Evolutionary conservation across 2,113 vertebrate genomes (phyloP).

Genomic region (Glaucidium brasilianum): DNA sequence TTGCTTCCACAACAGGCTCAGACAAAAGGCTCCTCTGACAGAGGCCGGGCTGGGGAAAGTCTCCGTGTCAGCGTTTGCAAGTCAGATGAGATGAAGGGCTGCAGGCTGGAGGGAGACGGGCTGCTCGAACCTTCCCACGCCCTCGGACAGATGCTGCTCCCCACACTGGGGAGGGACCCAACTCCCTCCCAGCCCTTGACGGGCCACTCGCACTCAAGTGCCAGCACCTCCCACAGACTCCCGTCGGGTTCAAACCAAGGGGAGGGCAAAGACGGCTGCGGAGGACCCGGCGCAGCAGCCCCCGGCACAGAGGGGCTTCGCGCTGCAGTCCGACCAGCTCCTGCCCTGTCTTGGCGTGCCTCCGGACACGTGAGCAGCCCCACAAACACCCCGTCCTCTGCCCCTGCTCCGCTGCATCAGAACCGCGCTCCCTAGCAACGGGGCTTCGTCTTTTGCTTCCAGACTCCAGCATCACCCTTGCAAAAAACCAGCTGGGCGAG

Average conservation of each 20-base stretch:
- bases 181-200: background rate
- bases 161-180: background rate
- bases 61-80: background rate
- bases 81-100: background rate
- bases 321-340: background rate
- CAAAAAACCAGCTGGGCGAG: background rate
- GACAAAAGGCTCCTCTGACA: background rate
- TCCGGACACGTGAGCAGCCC: background rate
- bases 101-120: background rate
- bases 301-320: accelerated
- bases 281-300: background rate
- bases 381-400: background rate
- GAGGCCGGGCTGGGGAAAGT: background rate
- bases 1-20: background rate
- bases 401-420: background rate
- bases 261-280: background rate
- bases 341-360: accelerated
- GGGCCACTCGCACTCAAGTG: background rate
- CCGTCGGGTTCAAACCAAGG: background rate
- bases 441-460: background rate
- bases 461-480: background rate
- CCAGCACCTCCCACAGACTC: background rate
- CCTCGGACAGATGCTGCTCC: background rate
- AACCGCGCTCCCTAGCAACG: too few species aligned
- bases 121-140: background rate